Evolutionary conservation across 2,797 vertebrate species (phyloP), one percentile per base, ranked within the genome.

Genomic region (Melanotaenia nigrans): DNA sequence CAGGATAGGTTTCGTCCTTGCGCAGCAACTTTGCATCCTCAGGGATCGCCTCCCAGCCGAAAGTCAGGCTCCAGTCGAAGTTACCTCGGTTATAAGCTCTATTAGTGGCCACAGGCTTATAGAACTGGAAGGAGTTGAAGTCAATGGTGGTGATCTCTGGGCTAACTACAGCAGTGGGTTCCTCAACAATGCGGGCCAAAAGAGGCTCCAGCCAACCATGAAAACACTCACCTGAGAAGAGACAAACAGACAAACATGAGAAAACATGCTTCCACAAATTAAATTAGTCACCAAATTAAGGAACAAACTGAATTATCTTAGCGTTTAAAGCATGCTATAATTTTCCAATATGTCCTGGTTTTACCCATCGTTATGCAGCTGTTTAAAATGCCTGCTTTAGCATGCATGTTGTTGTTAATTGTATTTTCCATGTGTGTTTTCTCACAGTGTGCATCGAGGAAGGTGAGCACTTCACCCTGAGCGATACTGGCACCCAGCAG

Each of bases 381-480:
- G 53, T 13, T 28, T 16, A 14, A 7, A 47, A 64, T 9, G 5
- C 18, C 51, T n/a, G 30, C 8, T 42, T 38, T 65, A 30, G 5
- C 18, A 35, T 22, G 10, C 58, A 40, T 40, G 25, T 47, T 25
- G 10, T 25, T 57, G 1, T 32, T 60, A 20, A 45, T 22, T 51
- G 22, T 38, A 16, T 60, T 57, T 36, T 65, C 42, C 16, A n/a
- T 57, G 66, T 40, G 65, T 0, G 20, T 75, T 68, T 82, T 90
- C 98, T 96, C 89, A 99, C 98, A 99, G 90, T 99, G 97, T 56
- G 97, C 96, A 9, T 99, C 98, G 33, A 99, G 93, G 92, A 99
- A 99, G 65, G 98, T 99, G 68, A 99, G 96, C 66, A 96, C 93
- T 61, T 98, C 96, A 0, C 96, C 98, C 16, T 89, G 93, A 4